phyloP scores from a whole-genome alignment of 2,113 vertebrate species.

The Chionomys nivalis region DNA sequence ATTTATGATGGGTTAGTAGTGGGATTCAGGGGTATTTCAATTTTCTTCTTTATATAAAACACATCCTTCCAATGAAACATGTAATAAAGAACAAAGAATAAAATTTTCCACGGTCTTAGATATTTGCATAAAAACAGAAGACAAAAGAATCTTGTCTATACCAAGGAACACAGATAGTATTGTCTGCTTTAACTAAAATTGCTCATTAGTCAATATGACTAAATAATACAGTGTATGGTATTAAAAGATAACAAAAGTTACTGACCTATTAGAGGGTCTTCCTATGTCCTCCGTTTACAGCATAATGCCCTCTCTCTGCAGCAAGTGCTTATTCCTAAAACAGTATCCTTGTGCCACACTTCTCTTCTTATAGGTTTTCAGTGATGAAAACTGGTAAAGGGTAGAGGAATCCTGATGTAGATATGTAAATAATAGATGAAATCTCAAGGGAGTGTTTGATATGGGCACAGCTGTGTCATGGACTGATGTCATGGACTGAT shows the following conservation, averaged over 20 bases:
- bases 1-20: not conserved
- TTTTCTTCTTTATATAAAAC: not conserved
- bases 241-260: not conserved
- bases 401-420: no score
- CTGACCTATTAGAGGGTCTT: not conserved
- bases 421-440: not conserved
- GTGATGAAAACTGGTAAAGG: not conserved
- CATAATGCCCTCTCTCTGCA: not conserved
- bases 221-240: not conserved
- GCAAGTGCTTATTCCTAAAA: not conserved
- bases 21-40: not conserved
- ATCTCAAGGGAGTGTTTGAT: not conserved
- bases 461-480: no score
- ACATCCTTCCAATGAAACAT: not conserved
- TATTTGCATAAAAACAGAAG: not conserved
- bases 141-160: not conserved
- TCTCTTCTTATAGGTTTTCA: not conserved
- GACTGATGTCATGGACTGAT: not conserved
- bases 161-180: not conserved
- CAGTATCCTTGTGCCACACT: rapidly evolving
- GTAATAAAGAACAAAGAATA: not conserved
- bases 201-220: not conserved
- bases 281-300: not conserved
- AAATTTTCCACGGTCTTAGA: not conserved
- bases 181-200: not conserved